A percentile compares a stretch with the other conserved stretches of the same genome.
Conservation (phyloP, 2,888 invertebrate species). For the Hoplodrina blanda region DNA sequence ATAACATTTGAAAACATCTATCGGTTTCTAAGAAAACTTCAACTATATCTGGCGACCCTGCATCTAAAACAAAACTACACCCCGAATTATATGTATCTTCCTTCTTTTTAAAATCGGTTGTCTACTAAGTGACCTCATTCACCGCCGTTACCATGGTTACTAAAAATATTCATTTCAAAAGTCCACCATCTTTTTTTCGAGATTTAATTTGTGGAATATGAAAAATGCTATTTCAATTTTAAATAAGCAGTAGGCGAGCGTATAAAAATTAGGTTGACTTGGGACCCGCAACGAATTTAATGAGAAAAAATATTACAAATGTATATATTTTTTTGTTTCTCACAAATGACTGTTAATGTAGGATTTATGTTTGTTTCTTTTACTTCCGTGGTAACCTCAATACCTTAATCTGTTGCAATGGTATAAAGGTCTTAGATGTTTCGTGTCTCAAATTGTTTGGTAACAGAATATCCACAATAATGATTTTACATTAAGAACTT, state of each 20-base stretch:
- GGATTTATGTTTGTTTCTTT: conserved; percentile 22
- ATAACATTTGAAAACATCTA: too few species aligned
- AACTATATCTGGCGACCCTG: too few species aligned
- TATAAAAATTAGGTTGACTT: conserved; percentile 58
- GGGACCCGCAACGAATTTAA: conserved; percentile 52
- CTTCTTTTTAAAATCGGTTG: too few species aligned
- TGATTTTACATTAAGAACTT: background rate
- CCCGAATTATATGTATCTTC: too few species aligned
- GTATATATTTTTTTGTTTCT: conserved; percentile 34
- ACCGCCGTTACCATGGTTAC: conserved; percentile 27
- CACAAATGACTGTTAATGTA: conserved; percentile 9
- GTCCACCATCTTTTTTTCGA: conserved; percentile 29
- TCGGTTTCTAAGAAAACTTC: too few species aligned
- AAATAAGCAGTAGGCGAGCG: conserved; percentile 54
- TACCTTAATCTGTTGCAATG: conserved; percentile 1
- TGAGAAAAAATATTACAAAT: conserved; percentile 49
- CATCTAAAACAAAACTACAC: too few species aligned
- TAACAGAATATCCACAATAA: background rate
- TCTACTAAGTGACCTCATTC: background rate
- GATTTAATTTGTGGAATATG: conserved; percentile 53
- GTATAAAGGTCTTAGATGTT: background rate
- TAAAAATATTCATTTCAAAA: conserved; percentile 21
- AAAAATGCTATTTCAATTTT: conserved; percentile 62
- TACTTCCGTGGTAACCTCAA: conserved; percentile 4
- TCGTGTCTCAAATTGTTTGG: too few species aligned